phyloP scores from a whole-genome alignment of 1,140 invertebrate species.

The Ylistrum balloti region DNA sequence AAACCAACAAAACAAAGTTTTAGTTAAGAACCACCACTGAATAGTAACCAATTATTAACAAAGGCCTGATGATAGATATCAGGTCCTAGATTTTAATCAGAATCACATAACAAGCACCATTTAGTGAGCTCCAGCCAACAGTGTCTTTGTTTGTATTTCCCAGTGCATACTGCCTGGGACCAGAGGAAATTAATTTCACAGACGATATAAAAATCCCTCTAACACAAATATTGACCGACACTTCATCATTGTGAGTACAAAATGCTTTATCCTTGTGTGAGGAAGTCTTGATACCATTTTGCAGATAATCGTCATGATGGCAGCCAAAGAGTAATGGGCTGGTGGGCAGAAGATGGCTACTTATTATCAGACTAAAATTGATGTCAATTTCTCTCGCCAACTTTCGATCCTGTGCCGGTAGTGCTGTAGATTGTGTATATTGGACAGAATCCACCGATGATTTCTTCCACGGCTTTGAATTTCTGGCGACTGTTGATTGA shows the following conservation, averaged over 20 bases:
- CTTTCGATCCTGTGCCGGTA: background rate
- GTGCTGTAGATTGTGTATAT: background rate
- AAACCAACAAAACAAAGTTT: too few relatives aligned
- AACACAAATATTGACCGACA: background rate
- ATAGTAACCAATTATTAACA: too few relatives aligned
- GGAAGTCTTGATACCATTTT: background rate
- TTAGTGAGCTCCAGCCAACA: too few relatives aligned
- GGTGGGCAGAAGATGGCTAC: background rate
- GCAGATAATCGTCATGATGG: constrained; percentile 17
- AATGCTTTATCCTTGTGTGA: background rate
- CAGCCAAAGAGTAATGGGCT: background rate
- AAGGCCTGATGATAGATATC: too few relatives aligned
- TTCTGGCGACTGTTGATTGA: background rate
- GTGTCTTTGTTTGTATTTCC: too few relatives aligned
- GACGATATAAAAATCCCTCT: background rate
- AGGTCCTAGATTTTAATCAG: too few relatives aligned
- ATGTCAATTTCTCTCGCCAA: constrained; percentile 22
- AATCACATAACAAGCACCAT: too few relatives aligned
- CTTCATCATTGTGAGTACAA: background rate
- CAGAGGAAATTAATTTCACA: too few relatives aligned
- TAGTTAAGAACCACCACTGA: too few relatives aligned
- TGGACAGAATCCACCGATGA: background rate
- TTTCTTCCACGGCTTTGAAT: background rate
- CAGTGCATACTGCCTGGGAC: too few relatives aligned
- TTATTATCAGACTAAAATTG: background rate